A percentile compares a stretch with the other conserved stretches of the same genome.
Evolutionary conservation across 2,888 invertebrate species (phyloP).

Genomic region (Adelphocoris suturalis): DNA sequence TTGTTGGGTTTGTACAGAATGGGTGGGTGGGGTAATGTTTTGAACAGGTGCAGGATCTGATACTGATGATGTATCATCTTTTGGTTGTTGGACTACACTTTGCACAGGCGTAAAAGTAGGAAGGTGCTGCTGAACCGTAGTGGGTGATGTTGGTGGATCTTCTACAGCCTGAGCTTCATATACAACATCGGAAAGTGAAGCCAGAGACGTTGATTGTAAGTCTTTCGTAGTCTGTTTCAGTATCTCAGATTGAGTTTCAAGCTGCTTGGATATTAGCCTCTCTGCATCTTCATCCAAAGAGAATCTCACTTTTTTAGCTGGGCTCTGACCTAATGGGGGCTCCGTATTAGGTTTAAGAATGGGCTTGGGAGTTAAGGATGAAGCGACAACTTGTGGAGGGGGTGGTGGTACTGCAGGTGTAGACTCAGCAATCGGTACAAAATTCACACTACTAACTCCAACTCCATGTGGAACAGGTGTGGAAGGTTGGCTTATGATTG

Average conservation of each 20-base stretch:
- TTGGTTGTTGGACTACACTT: not conserved
- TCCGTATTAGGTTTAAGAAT: conserved; percentile 77
- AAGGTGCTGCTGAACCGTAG: not conserved
- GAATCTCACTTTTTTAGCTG: conserved; percentile 80
- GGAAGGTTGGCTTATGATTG: not conserved
- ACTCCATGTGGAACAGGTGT: not conserved
- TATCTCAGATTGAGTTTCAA: conserved; percentile 4
- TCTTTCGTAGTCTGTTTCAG: conserved; percentile 21
- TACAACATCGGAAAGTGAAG: conserved; percentile 69
- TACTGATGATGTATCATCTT: not conserved
- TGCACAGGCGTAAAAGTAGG: not conserved
- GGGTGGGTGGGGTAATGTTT: not conserved
- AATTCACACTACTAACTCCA: not conserved
- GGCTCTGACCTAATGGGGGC: conserved; percentile 73
- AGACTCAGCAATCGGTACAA: conserved; percentile 13
- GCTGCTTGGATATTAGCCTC: conserved; percentile 78
- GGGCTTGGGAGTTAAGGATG: conserved; percentile 74
- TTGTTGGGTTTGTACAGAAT: not conserved
- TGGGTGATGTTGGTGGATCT: not conserved
- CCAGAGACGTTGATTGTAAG: not conserved
- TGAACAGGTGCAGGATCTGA: not conserved
- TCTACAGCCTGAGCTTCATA: conserved; percentile 13
- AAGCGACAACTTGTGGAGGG: not conserved
- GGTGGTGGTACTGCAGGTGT: not conserved
- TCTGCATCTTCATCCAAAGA: conserved; percentile 83